Conservation (phyloP, 2,888 invertebrate species). For the Clepsis dumicolana region DNA sequence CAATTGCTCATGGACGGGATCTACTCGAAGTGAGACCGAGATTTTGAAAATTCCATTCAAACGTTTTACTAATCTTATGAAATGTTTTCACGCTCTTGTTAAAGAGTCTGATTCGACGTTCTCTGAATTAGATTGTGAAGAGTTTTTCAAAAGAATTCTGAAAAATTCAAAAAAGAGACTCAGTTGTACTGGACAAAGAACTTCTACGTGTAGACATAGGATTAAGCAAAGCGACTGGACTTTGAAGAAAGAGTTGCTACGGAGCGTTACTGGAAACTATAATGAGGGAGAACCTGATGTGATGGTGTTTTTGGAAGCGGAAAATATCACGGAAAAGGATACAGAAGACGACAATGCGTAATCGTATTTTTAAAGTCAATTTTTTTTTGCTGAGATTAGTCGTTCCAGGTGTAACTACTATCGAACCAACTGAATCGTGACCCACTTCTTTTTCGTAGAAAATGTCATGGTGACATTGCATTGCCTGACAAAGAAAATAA, state of each 20-base stretch:
- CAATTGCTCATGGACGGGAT: constrained; percentile 38
- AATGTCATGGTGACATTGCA: too few species aligned
- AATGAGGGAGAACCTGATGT: background rate
- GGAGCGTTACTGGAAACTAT: constrained; percentile 7
- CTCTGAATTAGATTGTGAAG: constrained; percentile 29
- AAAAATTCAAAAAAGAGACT: constrained; percentile 30
- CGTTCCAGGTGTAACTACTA: too few species aligned
- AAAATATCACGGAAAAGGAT: constrained; percentile 3
- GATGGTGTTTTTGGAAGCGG: constrained; percentile 21
- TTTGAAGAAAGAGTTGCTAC: constrained; percentile 31
- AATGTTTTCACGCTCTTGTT: constrained; percentile 30
- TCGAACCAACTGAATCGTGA: too few species aligned
- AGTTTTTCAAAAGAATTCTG: constrained; percentile 33
- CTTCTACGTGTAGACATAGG: constrained; percentile 19
- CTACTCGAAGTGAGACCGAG: constrained; percentile 29
- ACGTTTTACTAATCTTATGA: constrained; percentile 31
- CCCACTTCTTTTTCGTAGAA: too few species aligned
- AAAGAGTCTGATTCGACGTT: constrained; percentile 27
- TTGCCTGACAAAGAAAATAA: too few species aligned
- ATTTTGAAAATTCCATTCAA: constrained; percentile 33
- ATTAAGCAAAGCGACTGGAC: constrained; percentile 30
- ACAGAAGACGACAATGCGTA: background rate
- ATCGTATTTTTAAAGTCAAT: background rate
- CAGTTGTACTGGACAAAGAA: constrained; percentile 14
- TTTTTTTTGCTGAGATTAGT: too few species aligned